Evolutionary conservation across 2,888 invertebrate genomes (phyloP), one percentile per base, ranked within the genome.

Genomic region (Lobophora halterata): DNA sequence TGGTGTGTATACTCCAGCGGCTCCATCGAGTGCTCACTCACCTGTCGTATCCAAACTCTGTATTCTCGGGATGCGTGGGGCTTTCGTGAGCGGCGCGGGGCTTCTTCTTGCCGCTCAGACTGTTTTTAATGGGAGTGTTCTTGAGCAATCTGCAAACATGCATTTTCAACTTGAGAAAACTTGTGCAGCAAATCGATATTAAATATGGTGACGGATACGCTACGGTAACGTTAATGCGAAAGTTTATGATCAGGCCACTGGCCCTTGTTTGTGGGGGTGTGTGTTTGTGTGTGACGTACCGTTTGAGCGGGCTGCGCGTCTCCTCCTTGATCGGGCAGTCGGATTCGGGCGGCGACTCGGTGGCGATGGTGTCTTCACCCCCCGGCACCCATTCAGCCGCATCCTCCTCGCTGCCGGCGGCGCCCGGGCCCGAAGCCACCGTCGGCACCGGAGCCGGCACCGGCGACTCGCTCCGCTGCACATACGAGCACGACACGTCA

Each of bases 381-480:
- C 75, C 77, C 0, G 82, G 79, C 12, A 79, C 69, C 85, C 82
- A 83, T 37, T 83, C 86, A 0, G 67, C 32, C 1, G 52, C 34
- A 5, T 64, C 66, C 38, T 76, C 76, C 1, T 37, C 43, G n/a
- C 34, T 2, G 61, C 55, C 25, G 59, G 46, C 35, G 65, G 61
- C 3, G 64, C 71, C 6, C 21, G 26, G 5, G 9, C 12, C 20
- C 1, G 42, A 4, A 5, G 32, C 11, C 11, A 9, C 24, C 5
- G 14, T 5, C 17, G 1, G 54, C 63, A 18, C 20, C 8, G 33
- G 37, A 3, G 37, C 17, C 1, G 77, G 70, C 3, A 77, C 70
- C 0, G 85, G 85, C 0, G 85, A 82, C 48, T 85, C 85, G 44
- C 85, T 85, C 33, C 70, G 69, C 85, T 86, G 60, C 4, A n/a